Base-by-base conservation (phyloP, 64 coral and sea anemone genomes). In the Stichodactyla helianthus region DNA sequence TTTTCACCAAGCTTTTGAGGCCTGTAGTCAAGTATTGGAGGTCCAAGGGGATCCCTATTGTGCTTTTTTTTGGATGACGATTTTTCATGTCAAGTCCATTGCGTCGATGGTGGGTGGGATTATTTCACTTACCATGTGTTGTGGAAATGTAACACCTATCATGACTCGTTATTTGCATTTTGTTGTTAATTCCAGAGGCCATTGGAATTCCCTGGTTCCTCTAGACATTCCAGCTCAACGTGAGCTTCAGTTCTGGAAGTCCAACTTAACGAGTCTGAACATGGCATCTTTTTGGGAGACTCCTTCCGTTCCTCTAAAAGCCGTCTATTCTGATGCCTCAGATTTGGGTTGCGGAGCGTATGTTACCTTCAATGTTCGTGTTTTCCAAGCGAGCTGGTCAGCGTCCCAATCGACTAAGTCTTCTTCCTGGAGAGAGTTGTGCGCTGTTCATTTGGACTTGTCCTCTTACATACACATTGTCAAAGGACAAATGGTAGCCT, bases 161-260 rank as follows among this genome's bases (percentile, higher is more conserved):
- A 79, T 80, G 78, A 82, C 87, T 19, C 19, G 78, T 18, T n/a
- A n/a, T n/a, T n/a, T 82, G 12, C 52, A 86, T 86, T 53, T 86
- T 52, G 52, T 86, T n/a, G 53, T 77, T 54, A 86, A 86, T 74
- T 71, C 44, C 14, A 50, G 64, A 18, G 61, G 53, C 53, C 50
- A 63, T 10, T 86, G 85, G 64, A 86, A 86, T 55, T 86, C 85
- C 16, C 6, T 7, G 7, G 85, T 86, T 54, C 35, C 71, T n/a
- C 13, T 86, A 22, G 61, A 74, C 4, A 61, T 53, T 20, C 18
- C 64, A 53, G 64, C 44, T 0, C 64, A 86, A 71, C 8, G 70
- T 11, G 50, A 86, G 65, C 85, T 86, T 51, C 8, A 50, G 5
- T 85, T 85, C 51, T 85, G 57, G 83, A 65, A 61, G 55, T 50